Evolutionary conservation across 2,113 vertebrate genomes (phyloP).

Genomic region (Bagarius yarrelli): DNA sequence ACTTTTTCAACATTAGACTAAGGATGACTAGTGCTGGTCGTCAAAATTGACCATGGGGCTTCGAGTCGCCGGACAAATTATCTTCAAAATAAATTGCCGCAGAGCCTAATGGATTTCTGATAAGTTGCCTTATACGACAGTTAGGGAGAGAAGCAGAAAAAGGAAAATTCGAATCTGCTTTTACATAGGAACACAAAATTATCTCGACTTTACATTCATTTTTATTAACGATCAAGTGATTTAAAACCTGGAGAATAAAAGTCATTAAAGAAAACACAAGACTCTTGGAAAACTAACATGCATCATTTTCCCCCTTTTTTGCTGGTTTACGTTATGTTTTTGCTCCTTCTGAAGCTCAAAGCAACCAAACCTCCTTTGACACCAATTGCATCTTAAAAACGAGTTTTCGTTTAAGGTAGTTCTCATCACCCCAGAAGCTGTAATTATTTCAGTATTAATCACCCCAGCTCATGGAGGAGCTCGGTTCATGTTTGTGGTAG

Average conservation of each 20-base stretch:
- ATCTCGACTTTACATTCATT: no score
- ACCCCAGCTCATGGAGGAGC: constrained; percentile 25
- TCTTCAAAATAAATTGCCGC: constrained; percentile 29
- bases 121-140: constrained; percentile 19
- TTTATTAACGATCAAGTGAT: no score
- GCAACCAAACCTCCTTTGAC: neutral
- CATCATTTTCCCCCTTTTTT: neutral
- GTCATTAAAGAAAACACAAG: neutral
- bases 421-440: constrained; percentile 29
- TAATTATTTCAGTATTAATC: constrained; percentile 51
- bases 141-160: neutral
- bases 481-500: constrained; percentile 50
- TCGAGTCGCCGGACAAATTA: constrained; percentile 32
- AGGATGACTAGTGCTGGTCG: constrained; percentile 15
- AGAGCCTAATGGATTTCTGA: constrained; percentile 23
- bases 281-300: neutral
- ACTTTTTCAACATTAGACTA: constrained; percentile 10
- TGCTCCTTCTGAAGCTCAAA: neutral
- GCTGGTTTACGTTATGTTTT: neutral
- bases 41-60: constrained; percentile 43
- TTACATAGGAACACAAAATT: neutral
- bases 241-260: neutral
- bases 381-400: constrained; percentile 41
- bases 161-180: neutral
- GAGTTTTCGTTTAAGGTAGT: constrained; percentile 37